phyloP scores from a whole-genome alignment of 37 sponge, comb jelly and placozoan species.

The Ephydatia muelleri region DNA sequence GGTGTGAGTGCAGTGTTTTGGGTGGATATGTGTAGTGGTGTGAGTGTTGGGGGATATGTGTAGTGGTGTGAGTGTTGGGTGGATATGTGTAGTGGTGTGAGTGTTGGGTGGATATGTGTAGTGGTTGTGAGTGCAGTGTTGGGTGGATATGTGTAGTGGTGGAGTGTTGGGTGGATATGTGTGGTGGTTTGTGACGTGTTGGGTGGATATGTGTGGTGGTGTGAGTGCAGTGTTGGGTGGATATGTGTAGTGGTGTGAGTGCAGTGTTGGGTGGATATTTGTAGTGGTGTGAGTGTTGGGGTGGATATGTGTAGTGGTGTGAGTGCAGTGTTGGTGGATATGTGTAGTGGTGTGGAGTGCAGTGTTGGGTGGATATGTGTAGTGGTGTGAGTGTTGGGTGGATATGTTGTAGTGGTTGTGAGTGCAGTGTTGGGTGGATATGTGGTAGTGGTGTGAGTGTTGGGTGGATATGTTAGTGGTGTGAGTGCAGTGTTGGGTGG shows the following conservation, averaged over 20 bases:
- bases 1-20: neutral
- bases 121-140: neutral
- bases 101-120: neutral
- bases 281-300: neutral
- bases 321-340: slow-evolving; percentile 23
- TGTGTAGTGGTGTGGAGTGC: neutral
- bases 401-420: too few relatives aligned
- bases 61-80: slow-evolving; percentile 24
- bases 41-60: slow-evolving; percentile 6
- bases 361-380: neutral
- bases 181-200: neutral
- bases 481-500: slow-evolving; percentile 21
- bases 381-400: neutral
- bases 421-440: slow-evolving; percentile 25
- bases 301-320: too few relatives aligned
- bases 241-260: neutral
- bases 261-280: neutral
- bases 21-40: neutral
- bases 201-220: neutral
- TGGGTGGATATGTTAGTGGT: neutral
- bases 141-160: too few relatives aligned
- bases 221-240: slow-evolving; percentile 21
- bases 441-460: neutral
- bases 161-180: slow-evolving; percentile 19
- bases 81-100: neutral